phyloP scores from a whole-genome alignment of 2,113 vertebrate genomes.

The Brienomyrus brachyistius region DNA sequence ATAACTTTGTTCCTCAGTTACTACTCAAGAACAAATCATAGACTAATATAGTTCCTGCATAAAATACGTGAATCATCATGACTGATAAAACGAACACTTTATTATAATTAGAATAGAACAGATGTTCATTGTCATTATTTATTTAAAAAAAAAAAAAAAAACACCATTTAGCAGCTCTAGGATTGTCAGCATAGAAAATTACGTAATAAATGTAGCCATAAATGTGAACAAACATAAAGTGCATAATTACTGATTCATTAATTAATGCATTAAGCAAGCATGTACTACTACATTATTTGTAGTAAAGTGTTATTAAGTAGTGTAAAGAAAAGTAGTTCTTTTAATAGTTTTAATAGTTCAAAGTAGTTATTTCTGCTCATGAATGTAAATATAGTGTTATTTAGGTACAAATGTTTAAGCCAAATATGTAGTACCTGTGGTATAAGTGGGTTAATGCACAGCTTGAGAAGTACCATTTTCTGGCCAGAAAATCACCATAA shows the following conservation, averaged over 20 bases:
- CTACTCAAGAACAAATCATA: background rate
- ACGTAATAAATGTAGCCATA: no score
- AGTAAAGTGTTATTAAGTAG: background rate
- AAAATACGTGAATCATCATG: background rate
- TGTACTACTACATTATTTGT: background rate
- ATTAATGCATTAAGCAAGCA: background rate
- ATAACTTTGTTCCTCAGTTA: background rate
- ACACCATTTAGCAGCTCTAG: no score
- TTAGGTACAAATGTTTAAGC: background rate
- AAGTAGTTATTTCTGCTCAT: background rate
- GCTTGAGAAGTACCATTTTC: background rate
- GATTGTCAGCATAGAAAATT: no score
- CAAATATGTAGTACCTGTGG: background rate
- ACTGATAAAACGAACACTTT: background rate
- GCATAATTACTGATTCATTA: background rate
- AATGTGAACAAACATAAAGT: no score
- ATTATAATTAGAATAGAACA: background rate
- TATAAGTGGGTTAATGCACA: background rate
- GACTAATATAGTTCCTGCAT: background rate
- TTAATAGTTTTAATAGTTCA: no score
- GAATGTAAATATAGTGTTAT: background rate
- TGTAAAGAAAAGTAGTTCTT: background rate
- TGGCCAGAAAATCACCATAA: background rate
- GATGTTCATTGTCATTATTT: no score
- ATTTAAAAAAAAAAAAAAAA: no score